Evolutionary conservation across 1,140 invertebrate species (phyloP).

Genomic region (Euura saliciscinereae): DNA sequence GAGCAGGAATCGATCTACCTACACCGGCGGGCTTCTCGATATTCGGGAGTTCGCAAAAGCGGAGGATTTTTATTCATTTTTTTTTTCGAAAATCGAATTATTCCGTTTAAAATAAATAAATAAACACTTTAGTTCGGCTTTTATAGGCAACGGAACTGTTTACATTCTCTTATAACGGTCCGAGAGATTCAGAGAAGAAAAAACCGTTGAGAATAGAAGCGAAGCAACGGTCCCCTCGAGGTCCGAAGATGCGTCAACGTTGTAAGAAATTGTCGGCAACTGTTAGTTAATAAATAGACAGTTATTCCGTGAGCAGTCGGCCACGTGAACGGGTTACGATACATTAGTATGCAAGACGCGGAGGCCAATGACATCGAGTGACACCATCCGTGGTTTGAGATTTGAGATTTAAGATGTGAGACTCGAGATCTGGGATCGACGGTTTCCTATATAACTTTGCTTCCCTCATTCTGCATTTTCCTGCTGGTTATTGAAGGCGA

Average conservation of each 20-base stretch:
- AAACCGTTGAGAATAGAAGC: conserved; percentile 12
- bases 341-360: conserved; percentile 41
- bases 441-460: no score
- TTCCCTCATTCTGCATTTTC: no score
- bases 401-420: not conserved
- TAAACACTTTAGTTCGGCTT: no score
- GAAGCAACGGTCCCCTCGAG: conserved; percentile 14
- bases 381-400: conserved; percentile 30
- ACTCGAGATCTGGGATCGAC: no score
- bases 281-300: conserved; percentile 7
- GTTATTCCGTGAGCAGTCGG: conserved; percentile 8
- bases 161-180: not conserved
- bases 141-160: no score
- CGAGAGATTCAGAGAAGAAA: not conserved
- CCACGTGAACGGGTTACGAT: conserved; percentile 32
- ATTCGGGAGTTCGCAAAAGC: no score
- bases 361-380: conserved; percentile 48
- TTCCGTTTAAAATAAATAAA: no score
- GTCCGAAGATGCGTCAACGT: not conserved
- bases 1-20: not conserved
- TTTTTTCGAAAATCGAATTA: no score
- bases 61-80: no score
- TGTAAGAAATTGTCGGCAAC: not conserved
- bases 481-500: no score
- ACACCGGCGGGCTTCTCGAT: no score